Conservation (phyloP, 1,140 invertebrate species). For the Trinorchestia longiramus region DNA sequence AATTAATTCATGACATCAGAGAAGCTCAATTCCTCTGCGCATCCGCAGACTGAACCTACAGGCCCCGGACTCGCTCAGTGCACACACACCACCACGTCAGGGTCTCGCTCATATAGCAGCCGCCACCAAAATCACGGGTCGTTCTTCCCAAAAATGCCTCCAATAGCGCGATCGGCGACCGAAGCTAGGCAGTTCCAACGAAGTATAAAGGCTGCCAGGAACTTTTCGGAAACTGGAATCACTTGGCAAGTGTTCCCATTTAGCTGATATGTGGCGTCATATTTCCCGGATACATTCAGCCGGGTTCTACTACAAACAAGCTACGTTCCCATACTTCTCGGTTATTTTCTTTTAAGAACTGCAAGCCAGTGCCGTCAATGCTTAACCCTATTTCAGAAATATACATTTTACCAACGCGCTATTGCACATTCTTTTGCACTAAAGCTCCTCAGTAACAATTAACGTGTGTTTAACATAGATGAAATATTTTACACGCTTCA, state of each 20-base stretch:
- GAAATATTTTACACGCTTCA: not conserved
- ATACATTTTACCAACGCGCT: not conserved
- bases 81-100: not conserved
- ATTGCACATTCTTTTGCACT: too few relatives aligned
- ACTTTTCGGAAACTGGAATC: not conserved
- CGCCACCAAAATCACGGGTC: not conserved
- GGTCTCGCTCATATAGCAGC: not conserved
- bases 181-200: not conserved
- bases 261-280: not conserved
- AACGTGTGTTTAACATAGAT: not conserved
- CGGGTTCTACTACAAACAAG: not conserved
- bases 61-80: too few relatives aligned
- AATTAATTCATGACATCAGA: too few relatives aligned
- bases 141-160: not conserved
- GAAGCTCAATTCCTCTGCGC: too few relatives aligned
- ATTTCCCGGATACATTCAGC: not conserved
- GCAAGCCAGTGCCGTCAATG: not conserved
- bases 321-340: not conserved
- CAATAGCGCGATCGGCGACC: not conserved
- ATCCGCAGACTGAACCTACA: too few relatives aligned
- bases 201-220: not conserved
- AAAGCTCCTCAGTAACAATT: not conserved
- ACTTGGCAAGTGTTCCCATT: slow-evolving; percentile 6
- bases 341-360: not conserved
- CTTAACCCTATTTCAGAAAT: not conserved